Evolutionary conservation across 2,888 invertebrate genomes (phyloP).

Genomic region (Pterobdella sp.): DNA sequence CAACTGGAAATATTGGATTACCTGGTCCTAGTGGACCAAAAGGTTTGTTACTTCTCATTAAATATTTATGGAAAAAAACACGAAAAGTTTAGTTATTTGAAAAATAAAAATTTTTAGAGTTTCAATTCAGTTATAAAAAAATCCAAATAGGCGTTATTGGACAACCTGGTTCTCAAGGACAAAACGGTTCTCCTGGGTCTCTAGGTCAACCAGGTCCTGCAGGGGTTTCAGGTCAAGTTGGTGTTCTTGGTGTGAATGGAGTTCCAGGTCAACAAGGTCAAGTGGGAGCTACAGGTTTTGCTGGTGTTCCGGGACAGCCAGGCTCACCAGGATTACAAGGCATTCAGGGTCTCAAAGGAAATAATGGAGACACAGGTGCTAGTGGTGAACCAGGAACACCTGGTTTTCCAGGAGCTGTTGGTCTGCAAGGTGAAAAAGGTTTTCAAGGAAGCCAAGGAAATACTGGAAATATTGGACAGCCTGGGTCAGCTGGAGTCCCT

Average conservation of each 20-base stretch:
- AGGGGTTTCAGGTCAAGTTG: constrained; percentile 11
- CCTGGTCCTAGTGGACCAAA: constrained; percentile 8
- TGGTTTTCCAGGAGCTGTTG: constrained; percentile 7
- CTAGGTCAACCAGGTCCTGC: constrained; percentile 5
- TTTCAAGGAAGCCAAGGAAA: constrained; percentile 17
- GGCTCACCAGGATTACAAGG: constrained; percentile 35
- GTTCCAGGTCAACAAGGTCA: constrained; percentile 32
- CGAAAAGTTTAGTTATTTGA: neutral
- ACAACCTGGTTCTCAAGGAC: constrained; percentile 10
- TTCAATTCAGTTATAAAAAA: neutral
- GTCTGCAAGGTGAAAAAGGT: neutral
- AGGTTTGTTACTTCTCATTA: constrained; percentile 8
- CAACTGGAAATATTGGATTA: neutral
- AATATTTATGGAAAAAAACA: neutral
- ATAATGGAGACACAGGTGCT: neutral
- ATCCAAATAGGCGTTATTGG: neutral
- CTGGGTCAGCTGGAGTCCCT: constrained; percentile 21
- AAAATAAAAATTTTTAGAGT: neutral
- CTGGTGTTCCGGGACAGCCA: constrained; percentile 19
- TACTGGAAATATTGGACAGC: constrained; percentile 17
- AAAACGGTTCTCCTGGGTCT: constrained; percentile 5
- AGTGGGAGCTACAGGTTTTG: constrained; percentile 31
- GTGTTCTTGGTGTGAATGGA: constrained; percentile 34
- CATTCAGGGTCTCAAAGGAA: neutral
- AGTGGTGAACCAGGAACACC: constrained; percentile 13